phyloP scores from a whole-genome alignment of 2,113 vertebrate genomes.

The Microtus montanus region DNA sequence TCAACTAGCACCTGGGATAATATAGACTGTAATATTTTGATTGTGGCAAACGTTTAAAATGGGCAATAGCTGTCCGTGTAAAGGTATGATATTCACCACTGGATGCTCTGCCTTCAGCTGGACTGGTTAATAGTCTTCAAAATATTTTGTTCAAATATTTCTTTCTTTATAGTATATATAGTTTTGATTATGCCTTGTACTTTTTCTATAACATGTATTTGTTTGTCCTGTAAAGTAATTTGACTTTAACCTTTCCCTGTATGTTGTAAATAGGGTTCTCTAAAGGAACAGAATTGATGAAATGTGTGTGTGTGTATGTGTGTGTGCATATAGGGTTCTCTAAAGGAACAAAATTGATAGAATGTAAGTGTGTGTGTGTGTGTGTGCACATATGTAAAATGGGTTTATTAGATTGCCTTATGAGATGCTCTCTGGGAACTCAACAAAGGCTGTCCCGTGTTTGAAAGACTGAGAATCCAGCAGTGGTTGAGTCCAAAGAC shows the following conservation, averaged over 20 bases:
- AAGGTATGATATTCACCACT: neutral
- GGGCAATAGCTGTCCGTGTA: rapidly evolving
- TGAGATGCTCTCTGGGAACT: neutral
- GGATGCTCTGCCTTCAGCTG: neutral
- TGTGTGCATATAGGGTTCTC: neutral
- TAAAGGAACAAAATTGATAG: neutral
- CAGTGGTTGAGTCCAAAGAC: neutral
- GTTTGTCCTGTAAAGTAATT: neutral
- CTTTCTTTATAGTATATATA: neutral
- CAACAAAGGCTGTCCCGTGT: neutral
- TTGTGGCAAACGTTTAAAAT: neutral
- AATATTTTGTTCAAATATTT: neutral
- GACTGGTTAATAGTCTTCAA: neutral
- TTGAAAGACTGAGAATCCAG: neutral
- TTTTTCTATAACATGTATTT: neutral
- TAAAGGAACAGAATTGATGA: neutral
- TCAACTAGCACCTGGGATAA: neutral
- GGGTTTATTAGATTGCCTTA: neutral
- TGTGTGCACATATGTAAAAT: neutral
- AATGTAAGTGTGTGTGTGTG: no score
- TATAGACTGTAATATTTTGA: rapidly evolving
- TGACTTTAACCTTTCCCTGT: neutral
- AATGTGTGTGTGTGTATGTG: no score
- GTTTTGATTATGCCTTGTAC: neutral
- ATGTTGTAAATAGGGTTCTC: neutral